phyloP scores from a whole-genome alignment of 2,888 invertebrate species.

The Tetragonula carbonaria region DNA sequence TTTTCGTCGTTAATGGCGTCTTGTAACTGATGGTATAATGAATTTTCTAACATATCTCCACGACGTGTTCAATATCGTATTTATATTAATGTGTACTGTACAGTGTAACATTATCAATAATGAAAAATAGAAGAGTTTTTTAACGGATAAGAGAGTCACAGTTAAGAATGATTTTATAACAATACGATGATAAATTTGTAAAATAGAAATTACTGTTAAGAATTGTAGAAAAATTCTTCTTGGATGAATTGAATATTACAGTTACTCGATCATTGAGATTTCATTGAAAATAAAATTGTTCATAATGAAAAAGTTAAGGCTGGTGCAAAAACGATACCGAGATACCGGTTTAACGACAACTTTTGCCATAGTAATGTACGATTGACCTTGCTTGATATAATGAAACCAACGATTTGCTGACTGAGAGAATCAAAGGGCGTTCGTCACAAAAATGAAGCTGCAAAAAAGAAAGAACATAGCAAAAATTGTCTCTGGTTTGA shows the following conservation, averaged over 20 bases:
- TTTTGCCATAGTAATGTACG: not conserved
- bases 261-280: not conserved
- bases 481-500: slow-evolving; percentile 39
- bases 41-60: slow-evolving; percentile 21
- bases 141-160: too few relatives aligned
- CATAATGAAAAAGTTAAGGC: not conserved
- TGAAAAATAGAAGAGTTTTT: not conserved
- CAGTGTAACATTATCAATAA: slow-evolving; percentile 15
- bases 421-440: not conserved
- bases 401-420: not conserved
- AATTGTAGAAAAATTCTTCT: not conserved
- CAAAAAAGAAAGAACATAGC: not conserved
- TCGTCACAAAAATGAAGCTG: not conserved
- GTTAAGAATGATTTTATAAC: not conserved
- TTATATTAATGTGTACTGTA: slow-evolving; percentile 17
- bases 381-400: not conserved
- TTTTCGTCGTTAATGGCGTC: not conserved
- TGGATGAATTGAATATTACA: not conserved
- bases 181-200: slow-evolving; percentile 7
- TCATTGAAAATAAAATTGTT: not conserved
- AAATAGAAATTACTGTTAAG: not conserved
- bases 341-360: not conserved
- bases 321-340: not conserved
- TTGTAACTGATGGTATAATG: not conserved
- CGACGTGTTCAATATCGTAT: slow-evolving; percentile 22